phyloP scores from a whole-genome alignment of 2,888 invertebrate species.

The Napeogenes sylphis region DNA sequence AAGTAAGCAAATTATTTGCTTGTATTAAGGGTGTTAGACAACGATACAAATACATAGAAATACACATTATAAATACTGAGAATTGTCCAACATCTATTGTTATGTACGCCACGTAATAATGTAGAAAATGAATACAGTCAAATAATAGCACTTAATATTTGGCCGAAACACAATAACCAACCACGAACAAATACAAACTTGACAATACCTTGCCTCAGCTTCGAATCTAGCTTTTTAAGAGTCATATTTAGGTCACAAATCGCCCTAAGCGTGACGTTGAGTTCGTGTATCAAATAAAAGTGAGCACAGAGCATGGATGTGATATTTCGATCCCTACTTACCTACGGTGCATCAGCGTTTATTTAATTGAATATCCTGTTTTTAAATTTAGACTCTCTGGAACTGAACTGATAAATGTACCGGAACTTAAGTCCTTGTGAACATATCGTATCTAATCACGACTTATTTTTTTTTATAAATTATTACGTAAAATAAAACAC shows the following conservation, averaged over 20 bases:
- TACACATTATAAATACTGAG: too few species aligned
- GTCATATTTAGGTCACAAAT: conserved; percentile 43
- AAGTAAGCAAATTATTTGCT: too few species aligned
- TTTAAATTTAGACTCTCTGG: conserved; percentile 53
- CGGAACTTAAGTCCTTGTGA: conserved; percentile 21
- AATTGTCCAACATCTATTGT: too few species aligned
- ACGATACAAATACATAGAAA: too few species aligned
- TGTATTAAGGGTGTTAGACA: too few species aligned
- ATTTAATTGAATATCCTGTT: conserved; percentile 75
- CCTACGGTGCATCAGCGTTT: conserved; percentile 64
- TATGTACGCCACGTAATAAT: too few species aligned
- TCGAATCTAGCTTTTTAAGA: conserved; percentile 52
- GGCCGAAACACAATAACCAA: too few species aligned
- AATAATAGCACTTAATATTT: too few species aligned
- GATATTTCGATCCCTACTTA: conserved; percentile 72
- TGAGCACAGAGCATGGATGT: conserved; percentile 47
- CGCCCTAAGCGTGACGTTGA: conserved; percentile 32
- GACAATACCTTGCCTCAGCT: conserved; percentile 48
- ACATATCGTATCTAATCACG: background rate
- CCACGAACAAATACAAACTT: too few species aligned
- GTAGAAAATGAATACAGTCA: too few species aligned
- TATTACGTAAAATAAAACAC: too few species aligned
- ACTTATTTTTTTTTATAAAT: background rate
- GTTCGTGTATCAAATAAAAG: conserved; percentile 58
- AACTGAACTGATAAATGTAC: conserved; percentile 20